These are phyloP conservation scores for Alauda arvensis DNA, from an alignment of 2,797 vertebrate species.

Conservation along the genomic window DNA sequence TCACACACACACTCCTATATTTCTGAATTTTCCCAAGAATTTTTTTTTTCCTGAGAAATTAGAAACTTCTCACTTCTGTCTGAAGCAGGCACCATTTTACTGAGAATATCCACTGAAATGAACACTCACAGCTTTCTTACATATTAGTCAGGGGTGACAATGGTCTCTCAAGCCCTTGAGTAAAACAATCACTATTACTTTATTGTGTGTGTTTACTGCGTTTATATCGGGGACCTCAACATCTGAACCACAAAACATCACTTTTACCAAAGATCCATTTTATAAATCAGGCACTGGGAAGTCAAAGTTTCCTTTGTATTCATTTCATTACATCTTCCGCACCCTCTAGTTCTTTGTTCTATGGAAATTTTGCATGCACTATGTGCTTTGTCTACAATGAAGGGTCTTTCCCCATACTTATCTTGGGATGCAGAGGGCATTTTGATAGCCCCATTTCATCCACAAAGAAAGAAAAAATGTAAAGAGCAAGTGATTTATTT, in stretches of 20 bases:
- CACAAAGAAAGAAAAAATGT: conserved; percentile 55
- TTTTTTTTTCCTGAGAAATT: neutral
- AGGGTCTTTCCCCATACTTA: neutral
- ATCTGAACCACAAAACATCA: neutral
- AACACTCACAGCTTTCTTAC: neutral
- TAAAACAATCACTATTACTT: neutral
- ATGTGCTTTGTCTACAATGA: neutral
- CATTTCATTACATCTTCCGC: neutral
- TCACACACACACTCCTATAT: fast-evolving
- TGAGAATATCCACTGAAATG: neutral
- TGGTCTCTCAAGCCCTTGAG: neutral
- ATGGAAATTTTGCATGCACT: neutral
- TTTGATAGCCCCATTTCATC: conserved; percentile 23
- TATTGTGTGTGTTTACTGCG: neutral
- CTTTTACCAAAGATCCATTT: neutral
- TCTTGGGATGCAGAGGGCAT: neutral
- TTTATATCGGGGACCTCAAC: neutral
- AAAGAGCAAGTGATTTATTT: conserved; percentile 64
- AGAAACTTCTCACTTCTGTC: neutral
- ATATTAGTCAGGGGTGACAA: neutral
- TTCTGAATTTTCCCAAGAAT: neutral
- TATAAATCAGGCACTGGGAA: neutral
- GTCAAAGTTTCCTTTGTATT: neutral
- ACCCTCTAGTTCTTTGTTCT: neutral
- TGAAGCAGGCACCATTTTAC: neutral